These are phyloP conservation scores for Ophonus ardosiacus DNA, from an alignment of 2,888 invertebrate genomes.

Conservation along the genomic window DNA sequence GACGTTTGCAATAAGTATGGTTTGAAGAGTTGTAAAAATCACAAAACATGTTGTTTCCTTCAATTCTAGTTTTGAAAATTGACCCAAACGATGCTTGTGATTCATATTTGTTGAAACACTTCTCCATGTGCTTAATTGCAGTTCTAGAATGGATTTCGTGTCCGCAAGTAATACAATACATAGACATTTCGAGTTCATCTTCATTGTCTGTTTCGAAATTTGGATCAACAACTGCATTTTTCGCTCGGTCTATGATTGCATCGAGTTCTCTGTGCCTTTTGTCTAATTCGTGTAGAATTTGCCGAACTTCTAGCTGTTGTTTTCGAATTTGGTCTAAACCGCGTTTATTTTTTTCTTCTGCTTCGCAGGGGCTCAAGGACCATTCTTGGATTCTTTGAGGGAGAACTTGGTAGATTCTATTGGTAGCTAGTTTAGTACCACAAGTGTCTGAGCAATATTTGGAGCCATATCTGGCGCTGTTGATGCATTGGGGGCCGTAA, in stretches of 20 bases:
- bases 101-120: conserved; percentile 98
- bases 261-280: conserved; percentile 88
- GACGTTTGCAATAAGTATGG: conserved; percentile 95
- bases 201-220: conserved; percentile 81
- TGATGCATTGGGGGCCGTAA: conserved; percentile 92
- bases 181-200: conserved; percentile 85
- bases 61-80: conserved; percentile 94
- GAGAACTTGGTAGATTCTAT: conserved; percentile 87
- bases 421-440: conserved; percentile 91
- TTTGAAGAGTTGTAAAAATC: conserved; percentile 94
- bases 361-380: conserved; percentile 90
- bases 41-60: conserved; percentile 98
- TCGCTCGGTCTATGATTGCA: conserved; percentile 87
- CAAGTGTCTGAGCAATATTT: conserved; percentile 97
- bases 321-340: conserved; percentile 78
- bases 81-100: conserved; percentile 98
- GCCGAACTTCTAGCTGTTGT: conserved; percentile 87
- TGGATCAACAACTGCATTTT: conserved; percentile 83
- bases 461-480: conserved; percentile 85
- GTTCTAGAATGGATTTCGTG: conserved; percentile 95
- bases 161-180: conserved; percentile 98
- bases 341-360: conserved; percentile 85
- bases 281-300: conserved; percentile 88
- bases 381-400: conserved; percentile 91
- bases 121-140: conserved; percentile 98